phyloP scores from a whole-genome alignment of 2,888 invertebrate genomes.

The Autographa pulchrina region DNA sequence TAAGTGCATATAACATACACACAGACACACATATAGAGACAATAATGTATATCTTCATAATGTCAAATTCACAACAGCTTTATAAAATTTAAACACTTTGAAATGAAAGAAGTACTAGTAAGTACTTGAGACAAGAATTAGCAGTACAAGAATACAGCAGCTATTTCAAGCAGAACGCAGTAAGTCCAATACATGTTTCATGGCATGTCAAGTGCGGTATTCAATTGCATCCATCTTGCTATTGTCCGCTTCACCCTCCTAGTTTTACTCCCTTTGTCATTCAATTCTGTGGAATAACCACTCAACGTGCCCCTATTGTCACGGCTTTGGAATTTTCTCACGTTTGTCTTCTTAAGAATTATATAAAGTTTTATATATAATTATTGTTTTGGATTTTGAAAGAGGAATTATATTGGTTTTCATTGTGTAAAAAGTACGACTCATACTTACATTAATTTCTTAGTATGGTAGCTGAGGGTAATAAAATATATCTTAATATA shows the following conservation, averaged over 20 bases:
- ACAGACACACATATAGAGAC: too few species aligned
- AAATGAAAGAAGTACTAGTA: neutral
- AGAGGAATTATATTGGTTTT: too few species aligned
- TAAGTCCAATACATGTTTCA: constrained; percentile 55
- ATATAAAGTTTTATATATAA: constrained; percentile 9
- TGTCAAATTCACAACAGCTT: too few species aligned
- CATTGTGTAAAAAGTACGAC: too few species aligned
- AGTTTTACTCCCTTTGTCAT: constrained; percentile 75
- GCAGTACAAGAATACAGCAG: neutral
- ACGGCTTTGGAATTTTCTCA: constrained; percentile 56
- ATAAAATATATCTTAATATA: too few species aligned
- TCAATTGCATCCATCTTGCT: constrained; percentile 53
- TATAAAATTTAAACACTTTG: too few species aligned
- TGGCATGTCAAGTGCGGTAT: constrained; percentile 47
- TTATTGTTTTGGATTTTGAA: neutral
- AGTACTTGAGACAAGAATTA: neutral
- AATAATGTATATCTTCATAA: too few species aligned
- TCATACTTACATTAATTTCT: too few species aligned
- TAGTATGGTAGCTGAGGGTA: too few species aligned
- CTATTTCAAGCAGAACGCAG: constrained; percentile 22
- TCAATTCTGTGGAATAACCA: constrained; percentile 70
- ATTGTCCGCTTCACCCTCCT: constrained; percentile 60
- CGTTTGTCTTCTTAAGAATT: constrained; percentile 60
- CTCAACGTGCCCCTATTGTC: constrained; percentile 64
- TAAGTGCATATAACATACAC: too few species aligned